A percentile compares a stretch with the other conserved stretches of the same genome.
Evolutionary conservation across 2,888 invertebrate genomes (phyloP).

Genomic region (Eueremaeus valkanovi): DNA sequence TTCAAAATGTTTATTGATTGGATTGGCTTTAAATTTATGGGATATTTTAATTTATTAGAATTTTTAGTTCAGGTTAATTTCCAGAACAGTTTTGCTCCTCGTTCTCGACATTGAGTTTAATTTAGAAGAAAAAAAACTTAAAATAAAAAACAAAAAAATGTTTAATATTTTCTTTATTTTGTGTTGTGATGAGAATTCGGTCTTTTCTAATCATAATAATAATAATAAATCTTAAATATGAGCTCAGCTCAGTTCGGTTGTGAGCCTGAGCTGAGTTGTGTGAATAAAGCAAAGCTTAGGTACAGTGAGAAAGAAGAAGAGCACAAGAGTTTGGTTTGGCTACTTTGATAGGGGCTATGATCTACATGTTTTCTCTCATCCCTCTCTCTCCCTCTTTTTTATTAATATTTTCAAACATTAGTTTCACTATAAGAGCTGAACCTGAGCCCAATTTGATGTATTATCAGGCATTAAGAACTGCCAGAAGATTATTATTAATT

Average conservation of each 20-base stretch:
- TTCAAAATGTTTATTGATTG: neutral
- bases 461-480: conserved; percentile 21
- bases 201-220: conserved; percentile 15
- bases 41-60: neutral
- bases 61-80: conserved; percentile 1
- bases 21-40: neutral
- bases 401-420: neutral
- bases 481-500: conserved; percentile 25
- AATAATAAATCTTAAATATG: conserved; percentile 22
- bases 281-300: neutral
- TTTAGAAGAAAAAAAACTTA: no score
- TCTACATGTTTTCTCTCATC: neutral
- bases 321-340: neutral
- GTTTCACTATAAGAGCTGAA: neutral
- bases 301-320: neutral
- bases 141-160: neutral
- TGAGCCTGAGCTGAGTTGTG: neutral
- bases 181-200: conserved; percentile 10
- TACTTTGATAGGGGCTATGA: conserved; percentile 25
- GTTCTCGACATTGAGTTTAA: neutral
- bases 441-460: conserved; percentile 16
- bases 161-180: neutral
- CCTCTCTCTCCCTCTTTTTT: neutral
- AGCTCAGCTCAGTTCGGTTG: neutral
- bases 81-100: neutral